These are phyloP conservation scores for Rhinopomastus cyanomelas DNA, from an alignment of 2,113 vertebrate genomes.

Conservation along the genomic window DNA sequence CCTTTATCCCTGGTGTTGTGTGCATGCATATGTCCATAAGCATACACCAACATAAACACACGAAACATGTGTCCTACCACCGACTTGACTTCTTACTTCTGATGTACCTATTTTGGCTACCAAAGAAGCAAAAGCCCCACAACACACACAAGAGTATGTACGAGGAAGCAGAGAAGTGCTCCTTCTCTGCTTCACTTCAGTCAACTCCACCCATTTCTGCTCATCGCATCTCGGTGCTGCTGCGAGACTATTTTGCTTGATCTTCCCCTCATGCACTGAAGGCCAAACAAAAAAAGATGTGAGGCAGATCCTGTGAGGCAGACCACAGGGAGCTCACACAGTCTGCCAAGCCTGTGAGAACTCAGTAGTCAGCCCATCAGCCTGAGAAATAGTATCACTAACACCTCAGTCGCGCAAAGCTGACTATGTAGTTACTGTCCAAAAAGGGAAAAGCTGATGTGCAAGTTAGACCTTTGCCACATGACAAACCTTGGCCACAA, in stretches of 20 bases:
- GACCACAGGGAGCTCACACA: not conserved
- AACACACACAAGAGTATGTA: too few relatives aligned
- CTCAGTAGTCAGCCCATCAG: not conserved
- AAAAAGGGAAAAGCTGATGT: fast-evolving
- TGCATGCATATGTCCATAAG: not conserved
- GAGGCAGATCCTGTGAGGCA: not conserved
- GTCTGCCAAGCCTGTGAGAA: not conserved
- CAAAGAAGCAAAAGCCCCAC: not conserved
- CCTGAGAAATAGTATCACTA: not conserved
- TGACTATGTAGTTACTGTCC: not conserved
- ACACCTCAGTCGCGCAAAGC: not conserved
- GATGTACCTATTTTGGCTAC: not conserved
- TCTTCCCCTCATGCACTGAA: not conserved
- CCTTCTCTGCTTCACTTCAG: not conserved
- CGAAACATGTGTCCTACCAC: not conserved
- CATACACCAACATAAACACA: not conserved
- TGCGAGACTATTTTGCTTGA: not conserved
- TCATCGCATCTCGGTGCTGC: not conserved
- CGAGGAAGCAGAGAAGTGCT: too few relatives aligned
- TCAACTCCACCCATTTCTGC: not conserved
- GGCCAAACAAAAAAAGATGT: not conserved
- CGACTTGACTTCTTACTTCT: not conserved
- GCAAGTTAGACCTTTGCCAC: not conserved
- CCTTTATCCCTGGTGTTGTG: not conserved
- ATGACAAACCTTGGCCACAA: not conserved